Conservation (phyloP, 1,140 invertebrate genomes). For the Drosophila tsacasi region DNA sequence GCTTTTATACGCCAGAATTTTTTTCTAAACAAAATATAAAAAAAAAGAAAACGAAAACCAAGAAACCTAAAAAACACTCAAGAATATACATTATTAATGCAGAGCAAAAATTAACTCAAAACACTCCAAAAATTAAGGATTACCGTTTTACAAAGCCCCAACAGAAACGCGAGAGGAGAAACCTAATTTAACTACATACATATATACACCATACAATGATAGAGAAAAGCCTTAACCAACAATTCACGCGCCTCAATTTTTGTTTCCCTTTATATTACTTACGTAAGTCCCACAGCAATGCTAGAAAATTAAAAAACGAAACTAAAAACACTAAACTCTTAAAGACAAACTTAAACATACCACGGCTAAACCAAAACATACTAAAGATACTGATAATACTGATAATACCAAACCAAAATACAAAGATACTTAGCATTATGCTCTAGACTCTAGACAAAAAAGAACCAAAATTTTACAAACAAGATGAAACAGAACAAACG, state of each 20-base stretch:
- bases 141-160: slow-evolving; percentile 53
- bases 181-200: slow-evolving; percentile 54
- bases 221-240: slow-evolving; percentile 69
- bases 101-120: slow-evolving; percentile 36
- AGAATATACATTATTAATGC: slow-evolving; percentile 40
- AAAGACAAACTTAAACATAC: slow-evolving; percentile 8
- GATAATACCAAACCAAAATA: slow-evolving; percentile 35
- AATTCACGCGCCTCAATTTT: slow-evolving; percentile 66
- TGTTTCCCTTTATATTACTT: slow-evolving; percentile 41
- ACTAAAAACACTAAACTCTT: slow-evolving; percentile 19
- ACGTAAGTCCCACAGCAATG: slow-evolving; percentile 54
- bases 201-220: slow-evolving; percentile 55
- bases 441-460: slow-evolving; percentile 67
- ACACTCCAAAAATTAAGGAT: slow-evolving; percentile 62
- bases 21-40: slow-evolving; percentile 66
- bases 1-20: slow-evolving; percentile 82
- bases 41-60: slow-evolving; percentile 33
- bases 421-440: slow-evolving; percentile 64
- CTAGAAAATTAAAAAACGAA: slow-evolving; percentile 20
- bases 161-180: slow-evolving; percentile 19
- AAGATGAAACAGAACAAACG: slow-evolving; percentile 40
- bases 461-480: slow-evolving; percentile 78
- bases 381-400: slow-evolving; percentile 27
- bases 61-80: slow-evolving; percentile 40
- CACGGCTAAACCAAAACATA: slow-evolving; percentile 35